phyloP scores from a whole-genome alignment of 30 jellyfish, hydroid and myxozoan genomes.

The Morbakka virulenta region DNA sequence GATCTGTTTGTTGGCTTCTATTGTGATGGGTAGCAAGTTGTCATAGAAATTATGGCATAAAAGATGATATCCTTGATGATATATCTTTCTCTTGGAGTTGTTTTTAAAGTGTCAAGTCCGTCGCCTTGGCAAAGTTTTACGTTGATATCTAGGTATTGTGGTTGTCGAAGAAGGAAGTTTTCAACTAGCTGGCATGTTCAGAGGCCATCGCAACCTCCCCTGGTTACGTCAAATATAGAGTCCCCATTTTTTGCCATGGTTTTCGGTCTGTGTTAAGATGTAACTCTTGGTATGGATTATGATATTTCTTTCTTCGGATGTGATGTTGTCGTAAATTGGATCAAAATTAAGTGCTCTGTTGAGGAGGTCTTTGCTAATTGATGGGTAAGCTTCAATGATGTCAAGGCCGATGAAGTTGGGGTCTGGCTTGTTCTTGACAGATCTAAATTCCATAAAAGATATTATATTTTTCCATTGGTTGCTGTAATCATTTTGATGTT shows the following conservation, averaged over 20 bases:
- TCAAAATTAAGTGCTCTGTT: not conserved
- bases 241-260: slow-evolving; percentile 21
- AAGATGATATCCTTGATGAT: too few species aligned
- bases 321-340: too few species aligned
- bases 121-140: slow-evolving; percentile 23
- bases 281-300: too few species aligned
- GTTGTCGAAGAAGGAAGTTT: not conserved
- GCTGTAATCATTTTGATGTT: not conserved
- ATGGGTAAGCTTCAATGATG: not conserved
- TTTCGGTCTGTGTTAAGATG: not conserved
- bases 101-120: too few species aligned
- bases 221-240: slow-evolving; percentile 10
- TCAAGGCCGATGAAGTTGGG: slow-evolving; percentile 3
- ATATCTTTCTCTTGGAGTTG: too few species aligned
- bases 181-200: slow-evolving; percentile 19
- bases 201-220: slow-evolving; percentile 14
- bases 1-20: too few species aligned
- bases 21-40: too few species aligned
- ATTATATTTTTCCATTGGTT: slow-evolving; percentile 13
- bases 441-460: not conserved
- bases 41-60: too few species aligned
- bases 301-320: not conserved
- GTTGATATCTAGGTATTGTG: slow-evolving; percentile 9
- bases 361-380: slow-evolving; percentile 1
- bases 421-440: slow-evolving; percentile 1